phyloP scores from a whole-genome alignment of 2,888 invertebrate genomes.

The Aelia acuminata region DNA sequence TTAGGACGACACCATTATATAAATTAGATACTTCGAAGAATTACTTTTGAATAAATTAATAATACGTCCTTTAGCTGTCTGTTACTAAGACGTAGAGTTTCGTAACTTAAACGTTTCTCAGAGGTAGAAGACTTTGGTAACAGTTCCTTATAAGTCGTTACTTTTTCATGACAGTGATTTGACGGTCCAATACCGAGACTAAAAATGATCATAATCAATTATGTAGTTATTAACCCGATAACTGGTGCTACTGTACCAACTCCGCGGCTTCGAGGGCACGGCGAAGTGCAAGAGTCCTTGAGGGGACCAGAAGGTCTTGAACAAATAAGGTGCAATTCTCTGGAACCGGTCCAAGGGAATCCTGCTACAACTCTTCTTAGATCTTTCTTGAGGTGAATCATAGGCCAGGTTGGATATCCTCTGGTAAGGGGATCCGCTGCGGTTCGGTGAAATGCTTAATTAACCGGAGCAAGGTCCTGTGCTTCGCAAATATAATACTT shows the following conservation, averaged over 20 bases:
- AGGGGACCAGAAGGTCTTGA: background rate
- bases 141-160: background rate
- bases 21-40: background rate
- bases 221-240: background rate
- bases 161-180: background rate
- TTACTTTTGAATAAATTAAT: conserved; percentile 16
- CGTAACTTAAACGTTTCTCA: background rate
- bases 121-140: background rate
- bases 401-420: background rate
- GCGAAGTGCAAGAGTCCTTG: conserved; percentile 18
- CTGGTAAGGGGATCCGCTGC: background rate
- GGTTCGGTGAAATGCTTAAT: background rate
- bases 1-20: background rate
- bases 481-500: background rate
- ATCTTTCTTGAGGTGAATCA: conserved; percentile 17
- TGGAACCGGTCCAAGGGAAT: conserved; percentile 10
- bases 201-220: conserved; percentile 25
- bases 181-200: background rate
- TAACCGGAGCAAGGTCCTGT: background rate
- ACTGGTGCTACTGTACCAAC: background rate
- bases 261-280: background rate
- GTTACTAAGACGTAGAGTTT: background rate
- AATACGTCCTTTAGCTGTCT: background rate
- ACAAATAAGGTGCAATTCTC: conserved; percentile 45
- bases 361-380: conserved; percentile 27